Evolutionary conservation across 2,888 invertebrate genomes (phyloP).

Genomic region (Andrena camellia): DNA sequence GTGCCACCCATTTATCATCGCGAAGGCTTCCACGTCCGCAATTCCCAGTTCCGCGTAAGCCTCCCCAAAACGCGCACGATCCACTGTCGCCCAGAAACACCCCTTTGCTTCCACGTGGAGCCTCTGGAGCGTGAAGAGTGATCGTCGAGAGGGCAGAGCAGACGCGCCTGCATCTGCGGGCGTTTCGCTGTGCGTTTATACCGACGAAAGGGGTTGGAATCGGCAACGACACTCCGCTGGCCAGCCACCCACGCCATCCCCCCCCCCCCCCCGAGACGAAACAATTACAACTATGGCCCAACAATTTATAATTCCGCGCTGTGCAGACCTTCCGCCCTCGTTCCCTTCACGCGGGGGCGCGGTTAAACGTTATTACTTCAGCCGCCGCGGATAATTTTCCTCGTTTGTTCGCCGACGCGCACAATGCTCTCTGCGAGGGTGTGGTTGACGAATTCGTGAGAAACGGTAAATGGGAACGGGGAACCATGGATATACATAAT

Average conservation of each 20-base stretch:
- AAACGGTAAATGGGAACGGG: not conserved
- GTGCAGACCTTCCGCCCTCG: constrained; percentile 35
- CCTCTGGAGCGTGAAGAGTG: constrained; percentile 14
- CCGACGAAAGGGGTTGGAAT: constrained; percentile 1
- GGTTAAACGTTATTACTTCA: constrained; percentile 82
- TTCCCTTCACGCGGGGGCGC: constrained; percentile 54
- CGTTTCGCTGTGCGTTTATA: constrained; percentile 19
- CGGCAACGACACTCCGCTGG: constrained; percentile 18
- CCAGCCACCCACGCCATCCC: constrained; percentile 1
- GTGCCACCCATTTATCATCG: not conserved
- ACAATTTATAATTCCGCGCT: constrained; percentile 81
- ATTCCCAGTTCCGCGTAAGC: constrained; percentile 5
- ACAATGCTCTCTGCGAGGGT: constrained; percentile 21
- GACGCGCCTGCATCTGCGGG: constrained; percentile 10
- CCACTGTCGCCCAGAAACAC: constrained; percentile 15
- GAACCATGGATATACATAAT: constrained; percentile 39
- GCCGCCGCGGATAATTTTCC: constrained; percentile 81
- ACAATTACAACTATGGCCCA: constrained; percentile 82
- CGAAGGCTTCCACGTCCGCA: constrained; percentile 3
- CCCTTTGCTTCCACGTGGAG: not conserved
- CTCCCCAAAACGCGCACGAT: constrained; percentile 7
- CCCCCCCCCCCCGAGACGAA: constrained; percentile 59
- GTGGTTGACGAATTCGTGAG: constrained; percentile 47
- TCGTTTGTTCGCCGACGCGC: constrained; percentile 76
- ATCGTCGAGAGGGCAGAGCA: not conserved